Conservation (phyloP, 1,140 invertebrate species). For the Caenorhabditis tropicalis region DNA sequence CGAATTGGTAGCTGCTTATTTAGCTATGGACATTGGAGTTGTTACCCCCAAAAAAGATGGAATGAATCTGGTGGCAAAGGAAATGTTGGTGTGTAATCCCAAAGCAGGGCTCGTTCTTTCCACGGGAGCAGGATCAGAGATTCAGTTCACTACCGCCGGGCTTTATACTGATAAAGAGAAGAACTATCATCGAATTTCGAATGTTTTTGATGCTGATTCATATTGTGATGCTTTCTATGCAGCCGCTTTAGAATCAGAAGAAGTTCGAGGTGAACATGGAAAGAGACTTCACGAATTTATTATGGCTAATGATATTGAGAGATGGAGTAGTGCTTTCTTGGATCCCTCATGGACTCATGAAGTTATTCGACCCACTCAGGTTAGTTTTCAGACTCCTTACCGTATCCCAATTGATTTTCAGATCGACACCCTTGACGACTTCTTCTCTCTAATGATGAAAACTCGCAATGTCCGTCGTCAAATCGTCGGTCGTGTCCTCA, state of each 20-base stretch:
- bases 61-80: conserved; percentile 70
- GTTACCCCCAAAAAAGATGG: conserved; percentile 70
- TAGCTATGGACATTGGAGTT: conserved; percentile 72
- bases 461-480: conserved; percentile 69
- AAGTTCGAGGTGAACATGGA: conserved; percentile 64
- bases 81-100: conserved; percentile 72
- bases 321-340: conserved; percentile 68
- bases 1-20: conserved; percentile 68
- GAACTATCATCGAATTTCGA: conserved; percentile 64
- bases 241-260: conserved; percentile 65
- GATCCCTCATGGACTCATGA: conserved; percentile 72
- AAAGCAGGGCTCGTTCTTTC: conserved; percentile 68
- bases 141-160: conserved; percentile 69
- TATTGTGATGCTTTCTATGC: conserved; percentile 68
- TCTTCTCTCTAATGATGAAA: conserved; percentile 69
- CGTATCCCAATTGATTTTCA: conserved; percentile 40
- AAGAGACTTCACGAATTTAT: conserved; percentile 67
- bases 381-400: too few species aligned
- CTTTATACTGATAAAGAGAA: conserved; percentile 65
- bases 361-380: conserved; percentile 64
- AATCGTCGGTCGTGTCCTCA: conserved; percentile 71
- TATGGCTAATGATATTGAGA: conserved; percentile 70
- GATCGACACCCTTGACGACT: conserved; percentile 63
- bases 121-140: conserved; percentile 69
- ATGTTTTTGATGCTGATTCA: conserved; percentile 65